Conservation (phyloP, 2,888 invertebrate species). For the Dasypogon diadema region DNA sequence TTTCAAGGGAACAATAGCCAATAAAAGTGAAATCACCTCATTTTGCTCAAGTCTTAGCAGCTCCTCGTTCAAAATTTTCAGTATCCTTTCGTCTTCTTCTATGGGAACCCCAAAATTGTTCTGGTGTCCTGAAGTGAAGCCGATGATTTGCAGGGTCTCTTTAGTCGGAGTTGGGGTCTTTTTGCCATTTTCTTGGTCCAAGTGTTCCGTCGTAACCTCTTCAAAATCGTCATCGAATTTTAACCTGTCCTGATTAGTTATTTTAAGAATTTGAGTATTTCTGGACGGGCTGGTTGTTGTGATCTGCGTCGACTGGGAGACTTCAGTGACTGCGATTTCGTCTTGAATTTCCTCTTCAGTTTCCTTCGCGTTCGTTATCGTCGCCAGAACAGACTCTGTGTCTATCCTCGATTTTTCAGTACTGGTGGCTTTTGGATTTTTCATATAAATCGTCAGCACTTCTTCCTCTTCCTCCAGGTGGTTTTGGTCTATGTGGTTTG, state of each 20-base stretch:
- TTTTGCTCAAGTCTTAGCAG: constrained; percentile 55
- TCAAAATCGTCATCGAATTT: constrained; percentile 49
- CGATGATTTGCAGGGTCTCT: constrained; percentile 59
- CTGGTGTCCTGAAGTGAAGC: constrained; percentile 75
- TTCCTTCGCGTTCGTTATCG: background rate
- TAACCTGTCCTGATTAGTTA: constrained; percentile 36
- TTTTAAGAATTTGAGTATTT: constrained; percentile 56
- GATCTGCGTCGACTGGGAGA: background rate
- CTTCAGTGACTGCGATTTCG: background rate
- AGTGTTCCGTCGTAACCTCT: constrained; percentile 37
- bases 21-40: constrained; percentile 49
- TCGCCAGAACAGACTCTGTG: constrained; percentile 4
- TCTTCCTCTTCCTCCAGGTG: constrained; percentile 7
- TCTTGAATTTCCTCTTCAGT: background rate
- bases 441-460: constrained; percentile 27
- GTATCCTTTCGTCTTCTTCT: constrained; percentile 72
- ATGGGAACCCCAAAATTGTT: constrained; percentile 75
- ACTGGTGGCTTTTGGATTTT: constrained; percentile 40
- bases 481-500: constrained; percentile 16
- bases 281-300: constrained; percentile 43
- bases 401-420: constrained; percentile 1
- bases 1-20: background rate
- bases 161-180: constrained; percentile 49
- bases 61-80: constrained; percentile 64
- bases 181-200: constrained; percentile 23